Evolutionary conservation across 2,888 invertebrate species (phyloP).

Genomic region (Apantesis nais): DNA sequence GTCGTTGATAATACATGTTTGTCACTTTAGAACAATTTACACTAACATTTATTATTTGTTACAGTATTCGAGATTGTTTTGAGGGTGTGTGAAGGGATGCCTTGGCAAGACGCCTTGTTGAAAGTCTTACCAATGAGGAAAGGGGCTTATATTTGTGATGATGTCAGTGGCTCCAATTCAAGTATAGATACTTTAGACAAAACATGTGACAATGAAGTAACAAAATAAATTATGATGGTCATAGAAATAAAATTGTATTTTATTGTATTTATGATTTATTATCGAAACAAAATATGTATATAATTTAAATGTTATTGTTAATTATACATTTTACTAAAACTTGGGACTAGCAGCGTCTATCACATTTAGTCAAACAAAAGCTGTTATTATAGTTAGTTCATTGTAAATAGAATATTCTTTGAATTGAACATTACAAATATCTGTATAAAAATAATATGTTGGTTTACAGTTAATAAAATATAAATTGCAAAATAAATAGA

Average conservation of each 20-base stretch:
- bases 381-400: neutral
- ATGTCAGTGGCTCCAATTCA: conserved; percentile 58
- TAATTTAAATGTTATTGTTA: neutral
- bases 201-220: conserved; percentile 58
- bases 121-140: conserved; percentile 92
- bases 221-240: conserved; percentile 35
- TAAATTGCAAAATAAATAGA: too few species aligned
- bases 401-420: too few species aligned
- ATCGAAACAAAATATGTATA: neutral
- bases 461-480: neutral
- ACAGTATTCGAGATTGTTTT: conserved; percentile 94
- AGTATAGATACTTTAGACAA: conserved; percentile 49
- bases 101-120: conserved; percentile 92
- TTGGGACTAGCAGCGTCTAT: conserved; percentile 7
- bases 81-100: conserved; percentile 89
- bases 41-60: conserved; percentile 10
- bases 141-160: conserved; percentile 85
- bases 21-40: neutral
- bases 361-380: conserved; percentile 1
- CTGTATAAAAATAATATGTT: neutral
- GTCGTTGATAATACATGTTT: neutral
- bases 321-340: neutral
- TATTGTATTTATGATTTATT: conserved; percentile 13
- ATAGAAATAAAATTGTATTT: conserved; percentile 12
- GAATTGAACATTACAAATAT: too few species aligned